These are phyloP conservation scores for Gymnorhina tibicen DNA, from an alignment of 2,113 vertebrate species.

Conservation along the genomic window DNA sequence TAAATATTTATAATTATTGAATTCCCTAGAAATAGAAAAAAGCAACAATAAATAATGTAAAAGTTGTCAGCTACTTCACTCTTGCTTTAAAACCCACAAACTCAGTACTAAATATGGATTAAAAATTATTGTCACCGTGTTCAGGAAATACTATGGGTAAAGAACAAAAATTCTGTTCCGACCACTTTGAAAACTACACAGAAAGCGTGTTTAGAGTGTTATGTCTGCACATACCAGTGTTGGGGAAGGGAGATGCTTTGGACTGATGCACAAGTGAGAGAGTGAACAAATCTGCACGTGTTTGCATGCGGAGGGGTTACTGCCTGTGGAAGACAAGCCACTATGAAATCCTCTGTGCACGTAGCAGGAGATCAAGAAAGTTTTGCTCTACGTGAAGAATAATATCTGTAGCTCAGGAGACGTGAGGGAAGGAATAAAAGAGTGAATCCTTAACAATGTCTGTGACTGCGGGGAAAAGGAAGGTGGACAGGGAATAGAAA, in stretches of 20 bases:
- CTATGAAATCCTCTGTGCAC: background rate
- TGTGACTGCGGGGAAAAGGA: background rate
- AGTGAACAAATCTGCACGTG: background rate
- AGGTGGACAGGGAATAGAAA: background rate
- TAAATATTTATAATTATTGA: constrained; percentile 1
- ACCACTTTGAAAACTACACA: background rate
- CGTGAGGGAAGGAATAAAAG: background rate
- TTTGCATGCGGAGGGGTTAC: background rate
- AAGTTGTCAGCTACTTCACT: background rate
- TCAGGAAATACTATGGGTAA: background rate
- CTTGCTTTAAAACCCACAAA: background rate
- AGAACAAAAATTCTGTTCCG: background rate
- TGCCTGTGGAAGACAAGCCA: background rate
- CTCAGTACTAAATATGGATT: background rate
- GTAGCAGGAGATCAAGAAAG: background rate
- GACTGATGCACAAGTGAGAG: background rate
- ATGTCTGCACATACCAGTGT: background rate
- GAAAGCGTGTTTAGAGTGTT: background rate
- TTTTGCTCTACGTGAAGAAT: background rate
- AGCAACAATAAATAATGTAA: background rate
- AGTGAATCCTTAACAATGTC: background rate
- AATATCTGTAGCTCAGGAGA: background rate
- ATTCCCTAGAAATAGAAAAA: background rate
- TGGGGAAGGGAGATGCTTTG: background rate
- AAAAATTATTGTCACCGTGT: background rate